Percentiles rank a stretch among this genome's conserved stretches.
Evolutionary conservation across 2,113 vertebrate genomes (phyloP).

Genomic region (Orthonyx spaldingii): DNA sequence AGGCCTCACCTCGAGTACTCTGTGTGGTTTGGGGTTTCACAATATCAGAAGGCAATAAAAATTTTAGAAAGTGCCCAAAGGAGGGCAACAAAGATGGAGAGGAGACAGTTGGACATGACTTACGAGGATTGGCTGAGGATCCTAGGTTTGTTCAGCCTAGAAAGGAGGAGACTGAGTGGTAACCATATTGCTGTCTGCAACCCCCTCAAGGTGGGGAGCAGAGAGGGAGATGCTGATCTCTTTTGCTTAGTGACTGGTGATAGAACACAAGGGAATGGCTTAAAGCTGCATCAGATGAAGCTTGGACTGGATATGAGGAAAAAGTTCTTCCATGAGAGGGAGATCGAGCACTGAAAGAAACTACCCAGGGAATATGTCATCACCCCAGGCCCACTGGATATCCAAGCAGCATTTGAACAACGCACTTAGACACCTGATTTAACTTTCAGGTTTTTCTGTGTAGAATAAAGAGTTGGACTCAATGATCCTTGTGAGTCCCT

Average conservation of each 20-base stretch:
- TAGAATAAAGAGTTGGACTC: not conserved
- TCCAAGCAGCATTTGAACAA: not conserved
- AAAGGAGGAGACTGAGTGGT: not conserved
- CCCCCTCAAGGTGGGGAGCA: fast-evolving
- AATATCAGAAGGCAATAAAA: not conserved
- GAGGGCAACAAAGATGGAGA: not conserved
- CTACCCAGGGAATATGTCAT: not conserved
- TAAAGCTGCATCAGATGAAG: not conserved
- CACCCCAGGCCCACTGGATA: fast-evolving
- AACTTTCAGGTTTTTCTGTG: not conserved
- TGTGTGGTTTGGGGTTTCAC: not conserved
- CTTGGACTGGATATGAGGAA: not conserved
- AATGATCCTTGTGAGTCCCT: not conserved
- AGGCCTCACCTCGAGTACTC: not conserved
- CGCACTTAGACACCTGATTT: not conserved
- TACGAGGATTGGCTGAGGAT: not conserved
- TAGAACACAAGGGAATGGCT: not conserved
- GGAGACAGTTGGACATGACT: not conserved
- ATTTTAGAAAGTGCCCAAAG: not conserved
- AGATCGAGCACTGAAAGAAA: not conserved
- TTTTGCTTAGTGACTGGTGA: not conserved
- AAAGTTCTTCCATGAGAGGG: not conserved
- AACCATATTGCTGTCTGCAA: not conserved
- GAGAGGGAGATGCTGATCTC: not conserved
- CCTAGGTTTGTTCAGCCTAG: not conserved